A percentile compares a stretch with the other conserved stretches of the same genome.
Conservation (phyloP, 2,113 vertebrate species). For the Odocoileus hemionus region DNA sequence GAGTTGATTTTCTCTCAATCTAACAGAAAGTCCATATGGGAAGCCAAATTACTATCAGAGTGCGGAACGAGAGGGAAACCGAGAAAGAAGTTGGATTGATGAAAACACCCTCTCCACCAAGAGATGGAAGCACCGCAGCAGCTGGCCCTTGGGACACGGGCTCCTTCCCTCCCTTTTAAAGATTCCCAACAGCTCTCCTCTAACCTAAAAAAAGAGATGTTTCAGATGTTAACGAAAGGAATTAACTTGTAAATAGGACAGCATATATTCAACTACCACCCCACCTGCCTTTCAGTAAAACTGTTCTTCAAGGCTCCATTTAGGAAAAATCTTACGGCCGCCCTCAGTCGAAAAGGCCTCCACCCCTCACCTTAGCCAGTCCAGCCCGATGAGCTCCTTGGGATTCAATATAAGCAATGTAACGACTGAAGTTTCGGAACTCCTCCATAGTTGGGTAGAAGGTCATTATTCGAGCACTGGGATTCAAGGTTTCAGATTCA, state of each 20-base stretch:
- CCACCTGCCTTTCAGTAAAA: neutral
- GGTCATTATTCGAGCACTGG: slow-evolving; percentile 88
- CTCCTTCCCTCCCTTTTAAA: neutral
- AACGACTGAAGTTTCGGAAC: slow-evolving; percentile 92
- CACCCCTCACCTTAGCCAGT: slow-evolving; percentile 88
- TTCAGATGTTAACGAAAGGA: slow-evolving; percentile 20
- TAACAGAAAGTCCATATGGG: neutral
- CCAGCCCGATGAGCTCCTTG: slow-evolving; percentile 94
- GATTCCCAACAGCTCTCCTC: neutral
- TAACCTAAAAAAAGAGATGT: neutral
- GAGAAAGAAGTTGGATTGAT: neutral
- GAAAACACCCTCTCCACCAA: neutral
- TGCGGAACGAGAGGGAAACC: neutral
- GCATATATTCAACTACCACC: neutral
- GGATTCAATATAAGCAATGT: slow-evolving; percentile 94
- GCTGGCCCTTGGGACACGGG: neutral
- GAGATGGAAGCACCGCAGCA: neutral
- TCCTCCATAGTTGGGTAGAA: slow-evolving; percentile 93
- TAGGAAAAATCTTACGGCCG: neutral
- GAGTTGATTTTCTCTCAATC: neutral
- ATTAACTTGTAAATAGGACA: slow-evolving; percentile 45
- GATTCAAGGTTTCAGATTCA: slow-evolving; percentile 83
- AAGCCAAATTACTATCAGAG: neutral
- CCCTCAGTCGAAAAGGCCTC: neutral
- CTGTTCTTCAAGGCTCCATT: neutral